phyloP scores from a whole-genome alignment of 35 echinoderm and acorn worm species.

The Stichopus chloronotus region DNA sequence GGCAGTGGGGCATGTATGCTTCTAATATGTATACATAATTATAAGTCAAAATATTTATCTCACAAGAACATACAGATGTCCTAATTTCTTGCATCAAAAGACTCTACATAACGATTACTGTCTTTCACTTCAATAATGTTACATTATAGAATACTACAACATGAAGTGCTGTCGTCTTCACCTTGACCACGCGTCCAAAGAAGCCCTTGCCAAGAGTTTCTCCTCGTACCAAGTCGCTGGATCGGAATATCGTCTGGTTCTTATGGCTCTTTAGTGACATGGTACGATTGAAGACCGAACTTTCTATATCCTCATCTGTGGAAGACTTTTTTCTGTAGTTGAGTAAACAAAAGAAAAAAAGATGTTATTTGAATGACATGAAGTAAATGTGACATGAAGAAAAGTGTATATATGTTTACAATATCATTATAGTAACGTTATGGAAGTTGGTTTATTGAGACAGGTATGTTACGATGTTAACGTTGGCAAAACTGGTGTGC shows the following conservation, averaged over 20 bases:
- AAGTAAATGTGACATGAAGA: not conserved
- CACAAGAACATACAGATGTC: no score
- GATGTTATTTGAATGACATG: not conserved
- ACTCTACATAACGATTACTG: no score
- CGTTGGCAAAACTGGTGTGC: no score
- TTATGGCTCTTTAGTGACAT: constrained; percentile 68
- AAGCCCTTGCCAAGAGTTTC: constrained; percentile 84
- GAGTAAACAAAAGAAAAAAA: constrained; percentile 10
- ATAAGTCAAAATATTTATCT: no score
- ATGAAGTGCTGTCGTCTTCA: not conserved
- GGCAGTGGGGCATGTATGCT: no score
- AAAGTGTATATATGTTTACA: not conserved
- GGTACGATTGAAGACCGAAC: constrained; percentile 57
- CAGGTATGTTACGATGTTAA: not conserved
- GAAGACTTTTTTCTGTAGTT: constrained; percentile 53
- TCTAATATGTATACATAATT: no score
- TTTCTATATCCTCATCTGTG: constrained; percentile 40
- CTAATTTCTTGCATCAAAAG: no score
- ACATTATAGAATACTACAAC: no score
- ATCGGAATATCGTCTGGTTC: constrained; percentile 90
- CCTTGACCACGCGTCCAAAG: constrained; percentile 93
- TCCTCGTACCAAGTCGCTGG: constrained; percentile 90
- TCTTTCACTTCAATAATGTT: no score
- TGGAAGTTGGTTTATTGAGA: not conserved
- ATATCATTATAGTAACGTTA: not conserved